Percentiles rank a stretch among this genome's conserved stretches.
These are phyloP conservation scores for Chaetodon trifasciatus DNA, from an alignment of 2,797 vertebrate species.

Conservation along the genomic window DNA sequence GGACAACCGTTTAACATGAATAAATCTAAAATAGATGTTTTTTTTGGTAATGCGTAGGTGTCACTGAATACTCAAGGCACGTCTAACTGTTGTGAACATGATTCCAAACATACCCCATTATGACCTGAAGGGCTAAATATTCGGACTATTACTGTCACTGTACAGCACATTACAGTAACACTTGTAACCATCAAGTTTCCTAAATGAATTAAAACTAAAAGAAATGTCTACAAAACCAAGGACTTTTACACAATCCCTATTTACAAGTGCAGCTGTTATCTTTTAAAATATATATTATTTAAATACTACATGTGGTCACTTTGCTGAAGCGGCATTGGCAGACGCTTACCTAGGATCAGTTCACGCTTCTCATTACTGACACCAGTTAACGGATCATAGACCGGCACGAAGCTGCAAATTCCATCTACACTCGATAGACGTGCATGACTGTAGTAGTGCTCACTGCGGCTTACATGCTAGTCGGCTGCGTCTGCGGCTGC, in stretches of 20 bases:
- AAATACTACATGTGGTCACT: slow-evolving; percentile 66
- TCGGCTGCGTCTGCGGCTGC: slow-evolving; percentile 75
- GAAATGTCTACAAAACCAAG: slow-evolving; percentile 61
- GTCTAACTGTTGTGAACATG: not conserved
- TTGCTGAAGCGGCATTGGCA: slow-evolving; percentile 34
- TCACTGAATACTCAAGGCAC: not conserved
- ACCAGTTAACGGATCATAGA: slow-evolving; percentile 42
- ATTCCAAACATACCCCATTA: not conserved
- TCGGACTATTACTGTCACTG: slow-evolving; percentile 26
- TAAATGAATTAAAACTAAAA: slow-evolving; percentile 37
- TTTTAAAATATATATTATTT: slow-evolving; percentile 74
- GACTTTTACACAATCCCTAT: slow-evolving; percentile 66
- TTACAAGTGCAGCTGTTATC: slow-evolving; percentile 71
- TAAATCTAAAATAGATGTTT: not conserved
- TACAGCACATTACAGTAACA: slow-evolving; percentile 22
- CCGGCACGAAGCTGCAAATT: slow-evolving; percentile 25
- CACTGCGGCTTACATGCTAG: slow-evolving; percentile 68
- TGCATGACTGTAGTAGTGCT: slow-evolving; percentile 5
- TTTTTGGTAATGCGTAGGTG: not conserved
- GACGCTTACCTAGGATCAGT: slow-evolving; percentile 38
- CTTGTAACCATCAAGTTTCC: slow-evolving; percentile 45
- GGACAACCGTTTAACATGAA: not conserved
- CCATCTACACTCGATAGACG: not conserved
- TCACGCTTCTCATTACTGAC: slow-evolving; percentile 33
- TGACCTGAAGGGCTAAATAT: slow-evolving; percentile 20